Base-by-base conservation (phyloP, 2,888 invertebrate genomes). In the Tridacna gigas region DNA sequence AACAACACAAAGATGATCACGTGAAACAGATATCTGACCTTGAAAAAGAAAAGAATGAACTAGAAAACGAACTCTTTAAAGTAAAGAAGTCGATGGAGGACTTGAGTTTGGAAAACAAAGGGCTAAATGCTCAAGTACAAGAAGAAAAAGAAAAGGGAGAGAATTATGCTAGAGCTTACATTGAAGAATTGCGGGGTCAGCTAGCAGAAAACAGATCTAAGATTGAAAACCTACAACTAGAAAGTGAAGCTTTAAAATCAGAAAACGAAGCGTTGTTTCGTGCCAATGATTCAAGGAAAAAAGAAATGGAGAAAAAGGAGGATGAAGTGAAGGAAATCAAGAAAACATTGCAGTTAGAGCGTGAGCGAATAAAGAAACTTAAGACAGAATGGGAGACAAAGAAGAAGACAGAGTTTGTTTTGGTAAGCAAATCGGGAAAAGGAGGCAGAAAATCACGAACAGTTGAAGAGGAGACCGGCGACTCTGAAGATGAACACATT, bases 241-340 rank as follows among this genome's bases (percentile, higher is more conserved):
- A 84, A 66, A 87, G 83, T 61, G 87, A 87, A 80, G 87, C 87
- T 15, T 74, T 87, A 26, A 87, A 87, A 48, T 84, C 87, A 47
- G 87, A 87, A 83, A 87, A 87, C 79, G 87, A 87, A 83, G 74
- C 87, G 28, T 63, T 87, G 7, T 87, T 87, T 47, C 80, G 85
- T 22, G 87, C 84, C n/a, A 87, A 87, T 51, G 87, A 87, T 77
- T 76, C 84, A n/a, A 87, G 82, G 45, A 81, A 84, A 48, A 76
- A 82, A 71, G 87, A 84, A 63, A 85, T 83, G 13, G 79, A 79
- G 60, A 83, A 87, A 51, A 77, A 85, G 11, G 77, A 82, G 56
- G 84, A 73, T 20, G 87, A 87, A 51, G 61, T 87, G n/a, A 67
- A 67, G 0, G 77, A 69, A 37, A 82, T 85, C 25, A 84, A 79